These are phyloP conservation scores for Ictalurus furcatus DNA, from an alignment of 2,113 vertebrate genomes.

Conservation along the genomic window DNA sequence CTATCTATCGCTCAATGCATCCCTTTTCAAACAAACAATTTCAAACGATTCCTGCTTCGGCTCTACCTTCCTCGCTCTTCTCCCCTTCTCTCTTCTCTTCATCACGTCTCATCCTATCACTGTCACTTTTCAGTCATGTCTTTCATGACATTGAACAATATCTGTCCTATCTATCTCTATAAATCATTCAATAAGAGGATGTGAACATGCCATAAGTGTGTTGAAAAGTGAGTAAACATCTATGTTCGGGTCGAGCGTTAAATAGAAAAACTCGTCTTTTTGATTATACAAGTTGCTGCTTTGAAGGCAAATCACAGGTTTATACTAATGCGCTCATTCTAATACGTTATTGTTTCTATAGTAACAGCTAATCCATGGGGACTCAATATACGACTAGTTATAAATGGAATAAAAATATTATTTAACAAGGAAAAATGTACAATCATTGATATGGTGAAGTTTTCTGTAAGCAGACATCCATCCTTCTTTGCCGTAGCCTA, in stretches of 20 bases:
- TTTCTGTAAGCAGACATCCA: neutral
- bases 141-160: slow-evolving; percentile 13
- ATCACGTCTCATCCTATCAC: slow-evolving; percentile 18
- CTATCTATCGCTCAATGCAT: slow-evolving; percentile 54
- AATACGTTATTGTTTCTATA: neutral
- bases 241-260: neutral
- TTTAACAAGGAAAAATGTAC: neutral
- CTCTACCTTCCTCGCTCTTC: slow-evolving; percentile 23
- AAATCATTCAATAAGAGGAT: slow-evolving; percentile 4
- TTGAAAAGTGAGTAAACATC: neutral
- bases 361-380: neutral
- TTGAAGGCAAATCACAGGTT: neutral
- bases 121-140: slow-evolving; percentile 6
- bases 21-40: slow-evolving; percentile 46
- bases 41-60: slow-evolving; percentile 48
- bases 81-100: slow-evolving; percentile 40
- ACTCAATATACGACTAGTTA: neutral
- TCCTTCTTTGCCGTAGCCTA: too few relatives aligned
- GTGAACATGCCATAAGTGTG: neutral
- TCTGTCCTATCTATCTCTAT: slow-evolving; percentile 8
- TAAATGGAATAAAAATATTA: neutral
- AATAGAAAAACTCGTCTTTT: neutral
- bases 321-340: neutral
- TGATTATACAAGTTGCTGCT: neutral
- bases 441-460: neutral